Evolutionary conservation across 2,113 vertebrate genomes (phyloP).

Genomic region (Cottus gobio): DNA sequence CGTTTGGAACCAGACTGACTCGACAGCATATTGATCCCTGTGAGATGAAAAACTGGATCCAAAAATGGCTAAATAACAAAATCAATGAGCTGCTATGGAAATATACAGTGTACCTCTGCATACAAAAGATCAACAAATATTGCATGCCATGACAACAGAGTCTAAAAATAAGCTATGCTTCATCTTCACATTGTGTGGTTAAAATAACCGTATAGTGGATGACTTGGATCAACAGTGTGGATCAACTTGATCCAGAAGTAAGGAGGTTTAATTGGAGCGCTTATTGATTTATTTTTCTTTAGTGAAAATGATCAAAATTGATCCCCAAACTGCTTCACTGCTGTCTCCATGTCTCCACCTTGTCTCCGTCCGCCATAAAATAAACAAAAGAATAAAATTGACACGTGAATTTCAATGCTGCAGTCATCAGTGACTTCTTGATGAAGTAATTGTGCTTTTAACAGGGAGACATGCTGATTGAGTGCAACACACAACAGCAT

Average conservation of each 20-base stretch:
- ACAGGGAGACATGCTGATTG: constrained; percentile 1
- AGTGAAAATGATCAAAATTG: constrained; percentile 10
- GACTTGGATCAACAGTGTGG: no score
- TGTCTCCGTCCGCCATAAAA: background rate
- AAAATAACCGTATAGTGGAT: background rate
- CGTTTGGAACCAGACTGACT: constrained; percentile 47
- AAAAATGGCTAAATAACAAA: constrained; percentile 38
- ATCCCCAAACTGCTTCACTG: background rate
- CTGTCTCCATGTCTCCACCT: background rate
- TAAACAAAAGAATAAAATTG: background rate
- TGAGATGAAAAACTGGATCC: constrained; percentile 53
- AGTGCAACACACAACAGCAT: constrained; percentile 1
- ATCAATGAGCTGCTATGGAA: constrained; percentile 29
- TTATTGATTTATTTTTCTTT: constrained; percentile 19
- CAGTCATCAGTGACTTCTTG: constrained; percentile 11
- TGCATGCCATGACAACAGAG: background rate
- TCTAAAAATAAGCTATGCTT: background rate
- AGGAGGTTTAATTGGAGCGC: background rate
- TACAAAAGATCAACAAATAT: constrained; percentile 2
- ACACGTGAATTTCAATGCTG: constrained; percentile 3
- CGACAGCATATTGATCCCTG: constrained; percentile 63
- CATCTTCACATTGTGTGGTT: constrained; percentile 17
- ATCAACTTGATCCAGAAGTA: constrained; percentile 6
- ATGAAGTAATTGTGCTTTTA: constrained; percentile 22
- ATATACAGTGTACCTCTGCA: constrained; percentile 29